Conservation (phyloP, 2,113 vertebrate genomes). For the Lamprologus lemairii region DNA sequence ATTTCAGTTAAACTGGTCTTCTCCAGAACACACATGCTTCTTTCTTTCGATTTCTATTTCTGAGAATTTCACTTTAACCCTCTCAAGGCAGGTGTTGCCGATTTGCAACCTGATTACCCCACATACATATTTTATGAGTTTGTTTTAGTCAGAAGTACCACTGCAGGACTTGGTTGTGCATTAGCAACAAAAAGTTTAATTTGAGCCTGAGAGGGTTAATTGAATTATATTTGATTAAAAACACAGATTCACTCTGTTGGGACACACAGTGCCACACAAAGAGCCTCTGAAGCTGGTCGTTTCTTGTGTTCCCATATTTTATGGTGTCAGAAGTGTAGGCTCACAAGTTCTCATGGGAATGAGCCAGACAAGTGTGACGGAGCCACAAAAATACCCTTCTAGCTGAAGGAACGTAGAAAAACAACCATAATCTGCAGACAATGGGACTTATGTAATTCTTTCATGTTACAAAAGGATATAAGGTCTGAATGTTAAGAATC, state of each 20-base stretch:
- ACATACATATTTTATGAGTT: not conserved
- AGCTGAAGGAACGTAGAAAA: not conserved
- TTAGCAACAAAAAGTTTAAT: not conserved
- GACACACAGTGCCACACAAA: not conserved
- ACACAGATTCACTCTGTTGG: not conserved
- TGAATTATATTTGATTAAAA: not conserved
- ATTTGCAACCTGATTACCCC: not conserved
- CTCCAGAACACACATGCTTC: not conserved
- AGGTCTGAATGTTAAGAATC: not conserved
- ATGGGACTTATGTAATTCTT: conserved; percentile 44
- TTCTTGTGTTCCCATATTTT: conserved; percentile 6
- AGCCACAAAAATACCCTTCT: conserved; percentile 34
- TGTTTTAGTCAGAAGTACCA: not conserved
- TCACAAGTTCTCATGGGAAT: conserved; percentile 61
- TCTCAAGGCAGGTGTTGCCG: rapidly evolving
- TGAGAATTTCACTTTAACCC: not conserved
- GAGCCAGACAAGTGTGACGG: not conserved
- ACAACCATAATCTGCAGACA: conserved; percentile 36
- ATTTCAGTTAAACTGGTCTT: not conserved
- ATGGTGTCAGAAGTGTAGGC: not conserved
- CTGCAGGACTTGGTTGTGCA: not conserved
- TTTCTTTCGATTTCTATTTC: not conserved
- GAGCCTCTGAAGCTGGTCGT: not conserved
- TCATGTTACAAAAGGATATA: conserved; percentile 25
- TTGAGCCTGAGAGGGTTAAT: not conserved